Conservation (phyloP, 2,888 invertebrate species). For the Conchocele bisecta region DNA sequence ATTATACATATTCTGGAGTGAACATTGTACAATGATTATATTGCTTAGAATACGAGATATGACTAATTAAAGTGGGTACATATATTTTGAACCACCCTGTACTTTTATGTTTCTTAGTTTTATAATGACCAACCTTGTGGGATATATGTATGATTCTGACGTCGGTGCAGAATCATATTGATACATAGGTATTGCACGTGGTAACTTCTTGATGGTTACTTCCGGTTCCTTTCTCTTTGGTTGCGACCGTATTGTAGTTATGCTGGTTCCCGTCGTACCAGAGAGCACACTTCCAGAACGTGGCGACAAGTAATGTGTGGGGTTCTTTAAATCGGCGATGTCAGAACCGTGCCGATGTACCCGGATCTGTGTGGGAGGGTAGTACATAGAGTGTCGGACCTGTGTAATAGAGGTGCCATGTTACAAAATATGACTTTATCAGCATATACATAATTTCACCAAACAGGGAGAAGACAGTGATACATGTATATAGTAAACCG, state of each 20-base stretch:
- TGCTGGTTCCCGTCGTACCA: constrained; percentile 43
- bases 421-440: no score
- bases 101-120: no score
- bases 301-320: constrained; percentile 30
- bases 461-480: no score
- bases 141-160: constrained; percentile 46
- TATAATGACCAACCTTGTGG: constrained; percentile 32
- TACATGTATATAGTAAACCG: no score
- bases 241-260: constrained; percentile 29
- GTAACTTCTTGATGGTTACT: constrained; percentile 39
- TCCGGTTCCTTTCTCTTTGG: constrained; percentile 47
- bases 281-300: constrained; percentile 49
- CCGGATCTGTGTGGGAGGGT: constrained; percentile 44
- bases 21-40: no score
- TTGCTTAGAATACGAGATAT: no score
- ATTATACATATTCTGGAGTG: no score
- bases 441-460: no score
- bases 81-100: no score
- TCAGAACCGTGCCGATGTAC: constrained; percentile 55
- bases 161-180: constrained; percentile 23
- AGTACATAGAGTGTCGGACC: no score
- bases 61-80: no score
- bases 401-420: no score
- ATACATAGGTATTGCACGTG: constrained; percentile 40
- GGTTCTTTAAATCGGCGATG: constrained; percentile 28